A percentile compares a stretch with the other conserved stretches of the same genome.
Conservation (phyloP, 2,797 vertebrate species). For the Lepilemur ruficaudatus region DNA sequence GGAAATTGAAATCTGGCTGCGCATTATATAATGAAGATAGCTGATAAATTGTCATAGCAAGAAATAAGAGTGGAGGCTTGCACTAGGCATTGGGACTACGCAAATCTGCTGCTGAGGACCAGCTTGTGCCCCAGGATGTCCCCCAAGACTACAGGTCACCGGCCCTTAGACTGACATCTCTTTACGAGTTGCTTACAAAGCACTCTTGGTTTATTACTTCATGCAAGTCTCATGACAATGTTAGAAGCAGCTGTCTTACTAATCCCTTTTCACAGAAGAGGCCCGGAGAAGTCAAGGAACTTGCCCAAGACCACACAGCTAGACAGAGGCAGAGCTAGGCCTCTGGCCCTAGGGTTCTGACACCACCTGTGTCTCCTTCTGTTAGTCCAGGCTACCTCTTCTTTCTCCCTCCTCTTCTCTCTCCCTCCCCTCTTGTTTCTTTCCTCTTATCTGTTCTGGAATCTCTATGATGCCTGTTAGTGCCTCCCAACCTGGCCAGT, state of each 20-base stretch:
- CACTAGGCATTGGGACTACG: too few species aligned
- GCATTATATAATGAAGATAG: neutral
- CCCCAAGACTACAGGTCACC: neutral
- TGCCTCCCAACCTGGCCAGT: neutral
- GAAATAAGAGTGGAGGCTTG: neutral
- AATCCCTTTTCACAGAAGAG: neutral
- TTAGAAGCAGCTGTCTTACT: neutral
- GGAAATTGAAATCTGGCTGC: neutral
- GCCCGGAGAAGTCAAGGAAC: neutral
- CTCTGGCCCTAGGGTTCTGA: neutral
- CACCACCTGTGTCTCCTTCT: fast-evolving
- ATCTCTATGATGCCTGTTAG: neutral
- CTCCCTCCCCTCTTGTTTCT: neutral
- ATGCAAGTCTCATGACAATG: slow-evolving; percentile 29
- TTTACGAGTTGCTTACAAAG: slow-evolving; percentile 30
- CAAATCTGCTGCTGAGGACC: neutral
- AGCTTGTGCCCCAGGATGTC: neutral
- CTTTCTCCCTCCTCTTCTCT: fast-evolving
- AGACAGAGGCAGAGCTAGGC: neutral
- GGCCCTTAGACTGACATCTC: neutral
- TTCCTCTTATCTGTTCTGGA: neutral
- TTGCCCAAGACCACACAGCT: slow-evolving; percentile 18
- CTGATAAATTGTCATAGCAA: neutral
- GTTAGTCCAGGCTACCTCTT: neutral
- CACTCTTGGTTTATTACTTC: slow-evolving; percentile 25